Conservation (phyloP, 2,888 invertebrate genomes). For the Ornithoptera priamus region DNA sequence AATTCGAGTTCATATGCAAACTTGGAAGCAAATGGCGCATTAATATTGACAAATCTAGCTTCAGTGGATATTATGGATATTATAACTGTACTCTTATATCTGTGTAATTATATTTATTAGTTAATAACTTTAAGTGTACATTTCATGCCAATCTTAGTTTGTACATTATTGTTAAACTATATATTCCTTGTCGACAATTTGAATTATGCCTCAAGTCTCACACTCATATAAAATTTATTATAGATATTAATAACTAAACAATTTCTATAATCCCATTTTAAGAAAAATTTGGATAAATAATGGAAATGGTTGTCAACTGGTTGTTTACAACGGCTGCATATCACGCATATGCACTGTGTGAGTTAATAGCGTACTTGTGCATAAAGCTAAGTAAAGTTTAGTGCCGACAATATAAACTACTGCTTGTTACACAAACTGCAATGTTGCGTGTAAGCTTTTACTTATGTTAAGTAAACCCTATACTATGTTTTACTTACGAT, state of each 20-base stretch:
- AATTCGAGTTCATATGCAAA: slow-evolving; percentile 38
- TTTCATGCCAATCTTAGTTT: background rate
- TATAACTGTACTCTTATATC: background rate
- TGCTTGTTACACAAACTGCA: slow-evolving; percentile 30
- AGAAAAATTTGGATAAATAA: background rate
- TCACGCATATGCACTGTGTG: slow-evolving; percentile 18
- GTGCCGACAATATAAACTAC: slow-evolving; percentile 31
- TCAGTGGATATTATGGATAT: slow-evolving; percentile 1
- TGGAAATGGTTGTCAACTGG: slow-evolving; percentile 13
- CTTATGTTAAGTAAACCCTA: slow-evolving; percentile 10
- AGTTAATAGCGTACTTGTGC: slow-evolving; percentile 27
- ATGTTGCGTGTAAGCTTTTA: slow-evolving; percentile 24
- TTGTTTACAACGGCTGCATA: slow-evolving; percentile 30
- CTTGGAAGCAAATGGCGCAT: slow-evolving; percentile 31
- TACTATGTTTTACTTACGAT: slow-evolving; percentile 6
- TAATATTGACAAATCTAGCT: slow-evolving; percentile 17
- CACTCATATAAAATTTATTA: too few relatives aligned
- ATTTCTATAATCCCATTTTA: background rate
- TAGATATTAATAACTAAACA: background rate
- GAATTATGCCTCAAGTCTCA: too few relatives aligned
- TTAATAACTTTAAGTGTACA: background rate
- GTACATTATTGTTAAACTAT: too few relatives aligned
- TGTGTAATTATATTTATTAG: background rate
- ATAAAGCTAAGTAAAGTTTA: slow-evolving; percentile 30
- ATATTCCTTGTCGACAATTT: too few relatives aligned